Percentiles rank a stretch among this genome's conserved stretches.
These are phyloP conservation scores for Hyla sarda DNA, from an alignment of 2,113 vertebrate genomes.

Conservation along the genomic window DNA sequence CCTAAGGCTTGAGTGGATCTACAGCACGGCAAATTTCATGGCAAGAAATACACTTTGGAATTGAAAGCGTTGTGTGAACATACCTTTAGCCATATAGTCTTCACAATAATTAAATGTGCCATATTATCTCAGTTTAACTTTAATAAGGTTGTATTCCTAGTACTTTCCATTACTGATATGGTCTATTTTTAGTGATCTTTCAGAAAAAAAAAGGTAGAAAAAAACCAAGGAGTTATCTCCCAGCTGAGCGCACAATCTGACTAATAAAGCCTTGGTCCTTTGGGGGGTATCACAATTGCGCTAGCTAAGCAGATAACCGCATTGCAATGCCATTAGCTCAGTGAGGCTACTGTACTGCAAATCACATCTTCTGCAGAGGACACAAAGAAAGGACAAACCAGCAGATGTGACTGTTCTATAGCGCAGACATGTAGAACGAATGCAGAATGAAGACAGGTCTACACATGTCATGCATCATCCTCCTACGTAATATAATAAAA, in stretches of 20 bases:
- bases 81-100: no score
- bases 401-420: neutral
- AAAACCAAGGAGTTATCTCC: neutral
- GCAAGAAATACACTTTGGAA: no score
- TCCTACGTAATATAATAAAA: slow-evolving; percentile 4
- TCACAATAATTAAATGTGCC: neutral
- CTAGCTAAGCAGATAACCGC: slow-evolving; percentile 47
- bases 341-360: neutral
- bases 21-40: no score
- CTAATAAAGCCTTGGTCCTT: slow-evolving; percentile 47
- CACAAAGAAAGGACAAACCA: slow-evolving; percentile 26
- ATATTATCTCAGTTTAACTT: neutral
- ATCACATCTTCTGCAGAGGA: slow-evolving; percentile 14
- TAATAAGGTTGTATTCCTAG: neutral
- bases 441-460: neutral
- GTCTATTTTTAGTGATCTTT: slow-evolving; percentile 19
- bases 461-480: neutral
- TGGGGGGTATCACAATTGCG: slow-evolving; percentile 50
- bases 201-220: neutral
- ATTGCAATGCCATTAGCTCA: slow-evolving; percentile 50
- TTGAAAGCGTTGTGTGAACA: no score
- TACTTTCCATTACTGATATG: neutral
- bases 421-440: neutral
- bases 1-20: no score
- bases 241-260: slow-evolving; percentile 26